Evolutionary conservation across 2,797 vertebrate genomes (phyloP).

Genomic region (Margarornis squamiger): DNA sequence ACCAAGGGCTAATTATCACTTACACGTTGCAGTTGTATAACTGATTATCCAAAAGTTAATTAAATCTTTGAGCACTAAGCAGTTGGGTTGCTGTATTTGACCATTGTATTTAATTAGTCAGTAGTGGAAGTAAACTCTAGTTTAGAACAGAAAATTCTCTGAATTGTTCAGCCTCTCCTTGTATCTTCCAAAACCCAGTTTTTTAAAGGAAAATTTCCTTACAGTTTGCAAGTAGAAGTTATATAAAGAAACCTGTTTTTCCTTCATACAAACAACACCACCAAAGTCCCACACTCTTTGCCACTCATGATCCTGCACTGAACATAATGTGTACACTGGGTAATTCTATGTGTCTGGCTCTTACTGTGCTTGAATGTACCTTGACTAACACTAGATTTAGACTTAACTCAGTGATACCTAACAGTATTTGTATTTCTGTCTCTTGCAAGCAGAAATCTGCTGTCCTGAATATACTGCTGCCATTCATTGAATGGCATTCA

Average conservation of each 20-base stretch:
- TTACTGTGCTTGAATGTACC: background rate
- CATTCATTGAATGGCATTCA: background rate
- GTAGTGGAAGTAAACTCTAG: background rate
- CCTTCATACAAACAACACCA: background rate
- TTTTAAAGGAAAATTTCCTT: background rate
- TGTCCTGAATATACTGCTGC: background rate
- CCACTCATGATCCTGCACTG: background rate
- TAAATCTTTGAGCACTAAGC: background rate
- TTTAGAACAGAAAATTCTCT: background rate
- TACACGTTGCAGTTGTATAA: background rate
- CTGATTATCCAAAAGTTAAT: background rate
- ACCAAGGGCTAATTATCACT: background rate
- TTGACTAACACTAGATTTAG: background rate
- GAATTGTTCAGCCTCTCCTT: background rate
- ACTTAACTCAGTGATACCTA: background rate
- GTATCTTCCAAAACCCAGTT: background rate
- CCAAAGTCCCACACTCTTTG: background rate
- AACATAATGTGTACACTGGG: background rate
- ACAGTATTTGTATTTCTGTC: background rate
- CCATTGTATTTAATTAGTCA: slow-evolving; percentile 14
- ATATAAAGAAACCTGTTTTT: background rate
- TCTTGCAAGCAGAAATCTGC: background rate
- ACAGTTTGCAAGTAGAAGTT: background rate
- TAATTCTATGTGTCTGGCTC: background rate
- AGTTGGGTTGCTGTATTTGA: background rate